Conservation (phyloP, 2,888 invertebrate species). For the Geotrupes spiniger region DNA sequence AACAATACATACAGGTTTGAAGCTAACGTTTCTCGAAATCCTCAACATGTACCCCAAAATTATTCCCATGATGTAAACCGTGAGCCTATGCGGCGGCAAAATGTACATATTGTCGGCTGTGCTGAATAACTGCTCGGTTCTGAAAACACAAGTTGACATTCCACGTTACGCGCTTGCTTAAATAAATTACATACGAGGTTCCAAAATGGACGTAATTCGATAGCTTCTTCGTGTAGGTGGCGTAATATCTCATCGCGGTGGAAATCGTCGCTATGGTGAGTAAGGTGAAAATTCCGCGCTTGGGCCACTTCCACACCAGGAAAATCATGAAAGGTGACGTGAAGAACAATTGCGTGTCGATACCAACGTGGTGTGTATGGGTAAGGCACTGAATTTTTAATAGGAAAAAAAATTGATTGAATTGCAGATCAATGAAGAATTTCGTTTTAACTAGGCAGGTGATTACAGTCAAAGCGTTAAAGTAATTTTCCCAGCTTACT, state of each 20-base stretch:
- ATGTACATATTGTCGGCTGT: constrained; percentile 70
- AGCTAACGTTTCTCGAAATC: constrained; percentile 47
- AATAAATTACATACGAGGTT: constrained; percentile 57
- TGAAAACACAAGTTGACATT: constrained; percentile 45
- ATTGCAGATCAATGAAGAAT: neutral
- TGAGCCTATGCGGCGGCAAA: constrained; percentile 62
- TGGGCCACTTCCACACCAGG: constrained; percentile 61
- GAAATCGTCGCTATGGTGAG: constrained; percentile 53
- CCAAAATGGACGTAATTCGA: constrained; percentile 69
- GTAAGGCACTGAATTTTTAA: constrained; percentile 62
- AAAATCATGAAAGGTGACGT: constrained; percentile 60
- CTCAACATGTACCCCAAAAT: constrained; percentile 59
- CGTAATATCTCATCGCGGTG: constrained; percentile 60
- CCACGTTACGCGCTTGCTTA: neutral
- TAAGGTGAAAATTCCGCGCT: constrained; percentile 52
- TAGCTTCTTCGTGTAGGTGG: constrained; percentile 58
- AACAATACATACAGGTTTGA: constrained; percentile 53
- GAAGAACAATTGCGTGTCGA: constrained; percentile 66
- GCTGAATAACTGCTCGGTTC: constrained; percentile 62
- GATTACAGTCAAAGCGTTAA: neutral
- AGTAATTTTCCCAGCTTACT: constrained; percentile 20
- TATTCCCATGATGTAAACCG: constrained; percentile 68
- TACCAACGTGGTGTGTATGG: constrained; percentile 69
- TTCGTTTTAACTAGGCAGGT: neutral
- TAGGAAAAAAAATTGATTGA: neutral